Base-by-base conservation (phyloP, 2,797 vertebrate genomes). In the Parambassis ranga region DNA sequence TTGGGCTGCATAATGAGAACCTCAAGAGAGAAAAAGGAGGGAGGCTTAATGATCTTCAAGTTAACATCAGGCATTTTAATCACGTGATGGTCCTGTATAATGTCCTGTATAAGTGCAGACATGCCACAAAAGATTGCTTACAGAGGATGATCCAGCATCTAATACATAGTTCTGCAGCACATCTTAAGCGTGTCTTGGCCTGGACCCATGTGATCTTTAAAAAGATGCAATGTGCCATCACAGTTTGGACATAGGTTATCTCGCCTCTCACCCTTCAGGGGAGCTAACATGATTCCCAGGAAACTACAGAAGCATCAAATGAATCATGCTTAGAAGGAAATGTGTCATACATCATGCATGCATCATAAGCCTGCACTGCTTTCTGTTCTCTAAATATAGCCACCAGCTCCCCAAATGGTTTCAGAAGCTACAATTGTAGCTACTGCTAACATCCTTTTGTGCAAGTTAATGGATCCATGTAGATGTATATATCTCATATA, bases 151-250 rank as follows among this genome's bases (percentile, higher is more conserved):
- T 64, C 52, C 42, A 51, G 31, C 59, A 32, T 52, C 27, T 60
- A 62, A 76, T 82, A 73, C 44, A 13, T 46, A 48, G 65, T 32
- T 52, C 50, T 51, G 61, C 46, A 51, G 63, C 41, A 42, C 35
- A 15, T 77, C 30, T 55, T 1, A n/a, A 47, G 41, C 11, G 18
- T 71, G 62, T 75, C 76, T 78, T 26, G 1, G 53, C n/a, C n/a
- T n/a, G 63, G 79, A 77, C 47, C 59, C 42, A 56, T 52, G 48
- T 57, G 81, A 82, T 82, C 66, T 77, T 85, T 71, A 77, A 35
- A 42, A 68, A 47, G 53, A 75, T 42, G 67, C 26, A 27, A 57
- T 32, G 35, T 7, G 22, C 49, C 47, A 50, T 82, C 48, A 75
- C 44, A 48, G 20, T 53, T 60, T 15, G 3, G 43, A 72, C 65